Evolutionary conservation across 2,888 invertebrate genomes (phyloP), one percentile per base, ranked within the genome.

Genomic region (Drosophila subsilvestris): DNA sequence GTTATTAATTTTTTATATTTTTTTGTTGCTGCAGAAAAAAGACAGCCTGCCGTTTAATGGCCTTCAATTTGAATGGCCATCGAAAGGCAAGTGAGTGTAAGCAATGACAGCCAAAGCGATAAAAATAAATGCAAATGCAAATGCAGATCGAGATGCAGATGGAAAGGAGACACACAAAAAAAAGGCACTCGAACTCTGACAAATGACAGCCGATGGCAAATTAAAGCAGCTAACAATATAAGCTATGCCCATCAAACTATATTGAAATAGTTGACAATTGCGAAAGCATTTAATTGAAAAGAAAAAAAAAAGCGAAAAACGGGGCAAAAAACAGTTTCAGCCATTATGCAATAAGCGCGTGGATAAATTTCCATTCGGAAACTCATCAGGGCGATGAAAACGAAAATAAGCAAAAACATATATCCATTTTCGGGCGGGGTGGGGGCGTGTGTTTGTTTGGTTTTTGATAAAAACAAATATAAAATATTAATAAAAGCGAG

Each of bases 401-500:
- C 20, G 25, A 51, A 51, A 59, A 59, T 48, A 62, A 42, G 14
- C 22, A 43, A 63, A 42, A 57, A 63, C 29, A 50, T n/a, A 48
- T 29, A 17, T n/a, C n/a, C 27, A 18, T 42, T 45, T 59, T 32
- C 29, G 37, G 32, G 47, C 25, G 49, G 37, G 29, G 37, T 27
- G 49, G 43, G 45, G 32, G 25, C 1, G 44, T 27, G 61, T 75
- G 68, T 18, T 49, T 58, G 18, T 58, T 25, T 59, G 22, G 14
- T 27, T 49, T 54, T 53, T 54, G 55, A 61, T 60, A 55, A 67
- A 65, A 65, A 74, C 57, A 74, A 44, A 50, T 69, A 61, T 75
- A 75, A 75, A 69, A 75, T 69, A 75, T 69, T 75, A 75, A 75
- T 59, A 75, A 74, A 58, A 51, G 70, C 61, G 2, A 29, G n/a